Conservation (phyloP, 2,113 vertebrate species). For the Poecilia latipinna region DNA sequence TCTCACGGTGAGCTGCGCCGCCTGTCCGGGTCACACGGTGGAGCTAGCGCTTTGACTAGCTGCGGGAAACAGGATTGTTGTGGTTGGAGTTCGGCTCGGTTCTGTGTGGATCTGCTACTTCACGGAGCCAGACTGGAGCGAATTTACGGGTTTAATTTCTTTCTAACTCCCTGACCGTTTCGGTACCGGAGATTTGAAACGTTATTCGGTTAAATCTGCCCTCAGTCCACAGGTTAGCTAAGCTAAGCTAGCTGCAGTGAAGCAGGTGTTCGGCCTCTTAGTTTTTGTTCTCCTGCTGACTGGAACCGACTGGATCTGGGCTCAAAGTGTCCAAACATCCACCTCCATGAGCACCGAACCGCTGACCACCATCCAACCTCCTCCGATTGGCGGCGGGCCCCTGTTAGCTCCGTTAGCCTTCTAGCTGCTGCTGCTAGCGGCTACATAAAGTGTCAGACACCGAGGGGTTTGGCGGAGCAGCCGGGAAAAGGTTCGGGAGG, state of each 20-base stretch:
- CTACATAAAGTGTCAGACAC: not conserved
- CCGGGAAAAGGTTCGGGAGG: not conserved
- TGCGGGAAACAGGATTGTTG: slow-evolving; percentile 48
- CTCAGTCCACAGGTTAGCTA: not conserved
- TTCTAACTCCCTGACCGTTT: not conserved
- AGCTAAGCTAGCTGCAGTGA: slow-evolving; percentile 41
- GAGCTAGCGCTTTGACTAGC: slow-evolving; percentile 33
- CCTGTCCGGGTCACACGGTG: slow-evolving; percentile 18
- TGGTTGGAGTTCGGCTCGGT: slow-evolving; percentile 33
- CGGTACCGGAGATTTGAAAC: not conserved
- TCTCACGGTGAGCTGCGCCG: slow-evolving; percentile 60
- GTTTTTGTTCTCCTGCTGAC: not conserved
- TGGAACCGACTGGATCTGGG: not conserved
- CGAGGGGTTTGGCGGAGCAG: not conserved
- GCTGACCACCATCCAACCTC: not conserved
- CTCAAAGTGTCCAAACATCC: not conserved
- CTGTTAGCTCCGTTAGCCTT: not conserved
- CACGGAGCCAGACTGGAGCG: not conserved
- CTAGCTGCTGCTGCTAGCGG: not conserved
- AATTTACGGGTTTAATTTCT: accelerated
- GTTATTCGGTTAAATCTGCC: not conserved
- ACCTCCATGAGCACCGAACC: not conserved
- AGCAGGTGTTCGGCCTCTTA: slow-evolving; percentile 24
- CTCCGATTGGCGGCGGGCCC: no score
- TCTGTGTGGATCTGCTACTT: not conserved